Evolutionary conservation across 2,113 vertebrate genomes (phyloP).

Genomic region (Periophthalmodon schlosseri): DNA sequence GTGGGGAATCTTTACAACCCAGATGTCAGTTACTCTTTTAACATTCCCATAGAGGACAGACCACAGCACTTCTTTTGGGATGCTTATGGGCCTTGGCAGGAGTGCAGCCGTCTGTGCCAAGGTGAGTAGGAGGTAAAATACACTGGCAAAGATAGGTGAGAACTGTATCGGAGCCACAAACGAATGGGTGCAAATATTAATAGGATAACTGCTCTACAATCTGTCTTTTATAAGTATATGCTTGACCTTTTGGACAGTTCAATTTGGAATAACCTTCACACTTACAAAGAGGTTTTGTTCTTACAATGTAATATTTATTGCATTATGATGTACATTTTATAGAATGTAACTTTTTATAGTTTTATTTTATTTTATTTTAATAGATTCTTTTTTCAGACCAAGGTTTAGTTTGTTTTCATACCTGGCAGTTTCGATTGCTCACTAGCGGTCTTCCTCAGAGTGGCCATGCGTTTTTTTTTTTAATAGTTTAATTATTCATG

Average conservation of each 20-base stretch:
- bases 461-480: too few species aligned
- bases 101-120: conserved; percentile 94
- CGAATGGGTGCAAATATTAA: conserved; percentile 25
- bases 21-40: conserved; percentile 94
- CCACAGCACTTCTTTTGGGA: conserved; percentile 96
- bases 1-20: conserved; percentile 96
- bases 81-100: conserved; percentile 91
- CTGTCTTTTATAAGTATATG: neutral
- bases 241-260: neutral
- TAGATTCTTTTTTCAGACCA: too few species aligned
- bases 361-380: too few species aligned
- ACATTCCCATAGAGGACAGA: conserved; percentile 94
- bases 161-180: conserved; percentile 36
- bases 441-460: too few species aligned
- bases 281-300: neutral
- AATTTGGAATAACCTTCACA: neutral
- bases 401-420: too few species aligned
- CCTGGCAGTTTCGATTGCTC: too few species aligned
- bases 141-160: conserved; percentile 37
- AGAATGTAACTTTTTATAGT: neutral
- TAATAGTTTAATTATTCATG: neutral
- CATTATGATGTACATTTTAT: neutral
- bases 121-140: conserved; percentile 79
- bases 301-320: neutral
- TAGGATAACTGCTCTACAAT: conserved; percentile 1